phyloP scores from a whole-genome alignment of 2,888 invertebrate genomes.

The Drosophila prostipennis region DNA sequence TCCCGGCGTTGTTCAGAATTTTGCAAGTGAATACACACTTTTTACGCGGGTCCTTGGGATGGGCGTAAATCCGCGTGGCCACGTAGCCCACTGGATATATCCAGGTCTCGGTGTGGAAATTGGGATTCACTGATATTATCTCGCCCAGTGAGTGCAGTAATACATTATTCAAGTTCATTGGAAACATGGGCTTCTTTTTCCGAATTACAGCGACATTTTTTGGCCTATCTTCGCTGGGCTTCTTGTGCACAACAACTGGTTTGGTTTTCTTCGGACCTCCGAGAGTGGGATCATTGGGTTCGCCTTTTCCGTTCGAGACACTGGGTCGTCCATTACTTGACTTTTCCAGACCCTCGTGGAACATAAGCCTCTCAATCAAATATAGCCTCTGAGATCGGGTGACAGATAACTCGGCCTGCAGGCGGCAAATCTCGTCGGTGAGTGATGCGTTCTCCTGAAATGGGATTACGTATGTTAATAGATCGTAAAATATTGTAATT shows the following conservation, averaged over 20 bases:
- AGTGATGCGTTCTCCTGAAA: constrained; percentile 92
- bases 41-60: constrained; percentile 88
- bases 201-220: constrained; percentile 26
- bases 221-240: constrained; percentile 70
- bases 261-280: constrained; percentile 21
- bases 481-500: neutral
- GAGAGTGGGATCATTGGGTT: constrained; percentile 13
- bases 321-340: constrained; percentile 24
- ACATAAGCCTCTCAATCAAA: constrained; percentile 90
- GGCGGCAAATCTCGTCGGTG: constrained; percentile 94
- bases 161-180: constrained; percentile 88
- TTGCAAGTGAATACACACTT: constrained; percentile 92
- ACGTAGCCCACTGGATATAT: constrained; percentile 91
- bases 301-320: constrained; percentile 29
- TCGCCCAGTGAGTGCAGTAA: constrained; percentile 90
- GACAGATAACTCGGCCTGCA: constrained; percentile 91
- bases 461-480: neutral
- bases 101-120: constrained; percentile 89
- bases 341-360: constrained; percentile 86
- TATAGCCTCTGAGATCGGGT: constrained; percentile 93
- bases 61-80: constrained; percentile 90
- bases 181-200: constrained; percentile 89
- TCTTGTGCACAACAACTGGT: constrained; percentile 10
- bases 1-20: constrained; percentile 89
- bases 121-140: constrained; percentile 88